Percentiles rank a stretch among this genome's conserved stretches.
Conservation (phyloP, 2,888 invertebrate genomes). For the Tupiocoris notatus region DNA sequence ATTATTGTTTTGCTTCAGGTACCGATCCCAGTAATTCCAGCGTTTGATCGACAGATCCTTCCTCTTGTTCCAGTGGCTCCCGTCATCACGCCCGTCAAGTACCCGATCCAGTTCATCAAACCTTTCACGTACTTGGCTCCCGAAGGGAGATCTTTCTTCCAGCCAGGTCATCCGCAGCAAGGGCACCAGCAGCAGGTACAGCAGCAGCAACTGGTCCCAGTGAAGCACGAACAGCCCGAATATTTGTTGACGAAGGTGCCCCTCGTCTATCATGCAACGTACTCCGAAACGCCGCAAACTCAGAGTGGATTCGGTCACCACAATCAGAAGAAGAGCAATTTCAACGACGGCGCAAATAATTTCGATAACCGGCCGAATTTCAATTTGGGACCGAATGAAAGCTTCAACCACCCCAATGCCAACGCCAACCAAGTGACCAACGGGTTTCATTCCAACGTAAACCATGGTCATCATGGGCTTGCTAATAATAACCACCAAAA, state of each 20-base stretch:
- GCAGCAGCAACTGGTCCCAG: neutral
- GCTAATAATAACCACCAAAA: neutral
- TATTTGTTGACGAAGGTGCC: conserved; percentile 39
- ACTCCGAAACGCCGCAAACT: conserved; percentile 7
- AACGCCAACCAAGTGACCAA: conserved; percentile 8
- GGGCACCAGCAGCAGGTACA: neutral
- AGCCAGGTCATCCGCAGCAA: neutral
- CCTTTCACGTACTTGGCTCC: conserved; percentile 22
- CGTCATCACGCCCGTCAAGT: conserved; percentile 28
- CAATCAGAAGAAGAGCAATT: conserved; percentile 3
- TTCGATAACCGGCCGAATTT: neutral
- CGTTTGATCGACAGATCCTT: conserved; percentile 14
- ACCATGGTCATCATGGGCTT: neutral
- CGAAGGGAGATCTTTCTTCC: neutral
- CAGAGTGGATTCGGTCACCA: neutral
- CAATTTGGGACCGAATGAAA: neutral
- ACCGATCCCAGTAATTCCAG: conserved; percentile 14
- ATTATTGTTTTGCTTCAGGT: neutral
- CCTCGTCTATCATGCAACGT: conserved; percentile 38
- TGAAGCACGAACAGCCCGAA: conserved; percentile 20
- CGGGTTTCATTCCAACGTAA: conserved; percentile 8
- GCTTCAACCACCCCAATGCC: neutral
- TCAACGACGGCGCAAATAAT: neutral
- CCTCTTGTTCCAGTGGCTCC: conserved; percentile 17
- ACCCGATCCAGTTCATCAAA: conserved; percentile 33